phyloP scores from a whole-genome alignment of 92 coral and sea anemone species.

The Ricordea florida region DNA sequence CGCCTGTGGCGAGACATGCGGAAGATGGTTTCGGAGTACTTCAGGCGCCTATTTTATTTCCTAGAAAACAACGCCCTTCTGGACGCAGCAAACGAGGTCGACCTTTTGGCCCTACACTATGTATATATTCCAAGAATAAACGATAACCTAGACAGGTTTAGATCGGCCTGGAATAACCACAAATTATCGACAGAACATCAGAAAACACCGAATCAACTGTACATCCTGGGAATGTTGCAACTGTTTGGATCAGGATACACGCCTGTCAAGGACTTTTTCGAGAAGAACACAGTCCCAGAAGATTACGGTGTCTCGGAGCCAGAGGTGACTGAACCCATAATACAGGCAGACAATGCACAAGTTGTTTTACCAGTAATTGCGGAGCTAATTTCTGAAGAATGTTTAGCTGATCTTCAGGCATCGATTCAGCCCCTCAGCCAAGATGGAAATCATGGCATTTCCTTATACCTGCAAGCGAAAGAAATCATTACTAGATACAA shows the following conservation, averaged over 20 bases:
- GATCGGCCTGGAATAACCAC: slow-evolving; percentile 51
- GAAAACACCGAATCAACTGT: slow-evolving; percentile 49
- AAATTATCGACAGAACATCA: slow-evolving; percentile 44
- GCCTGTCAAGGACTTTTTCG: neutral
- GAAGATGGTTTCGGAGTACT: slow-evolving; percentile 33
- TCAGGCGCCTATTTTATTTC: slow-evolving; percentile 12
- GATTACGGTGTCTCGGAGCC: too few species aligned
- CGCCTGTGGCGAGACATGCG: slow-evolving; percentile 58
- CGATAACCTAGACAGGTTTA: slow-evolving; percentile 11
- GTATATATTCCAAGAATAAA: slow-evolving; percentile 43
- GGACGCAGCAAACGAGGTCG: slow-evolving; percentile 30
- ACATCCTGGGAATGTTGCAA: neutral
- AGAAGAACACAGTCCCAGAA: neutral
- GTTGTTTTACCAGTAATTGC: too few species aligned
- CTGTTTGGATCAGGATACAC: neutral
- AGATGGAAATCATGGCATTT: too few species aligned
- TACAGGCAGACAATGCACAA: too few species aligned
- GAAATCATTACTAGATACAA: too few species aligned
- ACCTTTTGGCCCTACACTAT: slow-evolving; percentile 37
- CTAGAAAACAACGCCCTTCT: slow-evolving; percentile 25
- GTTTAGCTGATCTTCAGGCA: too few species aligned
- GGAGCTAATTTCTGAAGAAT: too few species aligned
- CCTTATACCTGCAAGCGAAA: too few species aligned
- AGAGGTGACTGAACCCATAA: too few species aligned
- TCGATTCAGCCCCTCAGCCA: too few species aligned